Evolutionary conservation across 2,797 vertebrate species (phyloP).

Genomic region (Pteronotus mesoamericanus): DNA sequence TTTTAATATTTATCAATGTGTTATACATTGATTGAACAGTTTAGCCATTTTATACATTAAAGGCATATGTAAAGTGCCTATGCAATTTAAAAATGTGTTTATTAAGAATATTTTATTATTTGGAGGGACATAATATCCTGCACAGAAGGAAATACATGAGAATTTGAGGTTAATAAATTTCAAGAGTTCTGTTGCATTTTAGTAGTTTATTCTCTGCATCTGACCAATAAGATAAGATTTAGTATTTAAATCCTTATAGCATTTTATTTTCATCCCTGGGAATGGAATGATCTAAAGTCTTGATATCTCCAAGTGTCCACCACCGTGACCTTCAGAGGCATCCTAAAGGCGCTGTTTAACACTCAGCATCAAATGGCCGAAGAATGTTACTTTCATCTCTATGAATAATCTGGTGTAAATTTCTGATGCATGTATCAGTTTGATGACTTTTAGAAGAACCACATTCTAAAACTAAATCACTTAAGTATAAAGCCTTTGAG

Average conservation of each 20-base stretch:
- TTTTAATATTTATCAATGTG: background rate
- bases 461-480: background rate
- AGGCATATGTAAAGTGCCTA: background rate
- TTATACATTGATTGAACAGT: background rate
- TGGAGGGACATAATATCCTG: background rate
- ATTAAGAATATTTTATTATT: background rate
- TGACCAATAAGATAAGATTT: background rate
- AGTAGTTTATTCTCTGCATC: background rate
- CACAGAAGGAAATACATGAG: background rate
- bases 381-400: background rate
- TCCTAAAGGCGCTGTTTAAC: background rate
- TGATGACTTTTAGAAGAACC: background rate
- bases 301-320: background rate
- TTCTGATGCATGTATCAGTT: background rate
- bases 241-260: background rate
- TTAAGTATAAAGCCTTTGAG: background rate
- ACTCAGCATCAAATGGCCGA: background rate
- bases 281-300: background rate
- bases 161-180: background rate
- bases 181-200: background rate
- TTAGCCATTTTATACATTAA: background rate
- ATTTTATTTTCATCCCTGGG: background rate
- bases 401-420: background rate
- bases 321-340: background rate
- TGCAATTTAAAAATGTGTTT: background rate